phyloP scores from a whole-genome alignment of 1,140 invertebrate genomes.

The Platyura marginata region DNA sequence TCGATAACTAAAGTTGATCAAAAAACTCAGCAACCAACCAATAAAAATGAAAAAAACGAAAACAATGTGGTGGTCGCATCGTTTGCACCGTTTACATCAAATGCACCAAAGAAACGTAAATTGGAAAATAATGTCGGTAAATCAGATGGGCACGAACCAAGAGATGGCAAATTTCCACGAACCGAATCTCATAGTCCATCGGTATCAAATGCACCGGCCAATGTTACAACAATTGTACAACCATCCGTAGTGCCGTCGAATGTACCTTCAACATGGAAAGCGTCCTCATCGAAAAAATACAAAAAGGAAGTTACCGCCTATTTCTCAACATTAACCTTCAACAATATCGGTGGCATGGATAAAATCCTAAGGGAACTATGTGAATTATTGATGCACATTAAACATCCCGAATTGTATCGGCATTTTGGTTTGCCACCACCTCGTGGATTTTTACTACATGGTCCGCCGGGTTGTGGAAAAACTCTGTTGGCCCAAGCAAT shows the following conservation, averaged over 20 bases:
- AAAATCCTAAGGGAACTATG: conserved; percentile 56
- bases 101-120: conserved; percentile 7
- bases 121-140: no score
- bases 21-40: not conserved
- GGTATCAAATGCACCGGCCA: conserved; percentile 4
- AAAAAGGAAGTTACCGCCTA: conserved; percentile 25
- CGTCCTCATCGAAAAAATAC: conserved; percentile 10
- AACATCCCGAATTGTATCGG: conserved; percentile 64
- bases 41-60: no score
- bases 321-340: conserved; percentile 35
- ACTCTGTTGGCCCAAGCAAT: conserved; percentile 81
- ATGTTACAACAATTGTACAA: not conserved
- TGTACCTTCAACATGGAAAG: not conserved
- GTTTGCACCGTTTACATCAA: not conserved
- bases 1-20: not conserved
- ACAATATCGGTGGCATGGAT: conserved; percentile 57
- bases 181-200: not conserved
- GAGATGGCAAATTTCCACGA: conserved; percentile 1
- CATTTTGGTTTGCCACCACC: conserved; percentile 64
- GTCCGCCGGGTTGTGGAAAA: conserved; percentile 87
- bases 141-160: conserved; percentile 2
- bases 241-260: not conserved
- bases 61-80: not conserved
- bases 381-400: conserved; percentile 63
- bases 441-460: conserved; percentile 71